Evolutionary conservation across 1,140 invertebrate species (phyloP).

Genomic region (Bombus waltoni): DNA sequence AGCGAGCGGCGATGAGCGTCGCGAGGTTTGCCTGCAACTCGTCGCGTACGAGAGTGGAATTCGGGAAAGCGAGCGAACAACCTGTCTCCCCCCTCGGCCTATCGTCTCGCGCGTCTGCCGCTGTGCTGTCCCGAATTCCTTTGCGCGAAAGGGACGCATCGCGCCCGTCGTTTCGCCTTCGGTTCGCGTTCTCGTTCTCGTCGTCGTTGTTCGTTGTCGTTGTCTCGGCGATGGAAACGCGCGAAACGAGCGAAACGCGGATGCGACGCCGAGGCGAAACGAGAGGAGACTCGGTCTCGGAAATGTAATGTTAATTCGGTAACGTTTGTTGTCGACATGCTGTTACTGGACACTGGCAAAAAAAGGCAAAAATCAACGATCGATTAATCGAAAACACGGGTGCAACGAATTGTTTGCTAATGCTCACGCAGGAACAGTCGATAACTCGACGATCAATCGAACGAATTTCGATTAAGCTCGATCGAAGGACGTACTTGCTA

Average conservation of each 20-base stretch:
- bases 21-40: not conserved
- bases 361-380: conserved; percentile 74
- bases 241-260: fast-evolving
- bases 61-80: not conserved
- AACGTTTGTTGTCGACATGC: conserved; percentile 71
- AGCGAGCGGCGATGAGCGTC: not conserved
- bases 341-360: conserved; percentile 78
- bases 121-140: conserved; percentile 3
- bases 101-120: fast-evolving
- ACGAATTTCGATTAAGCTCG: conserved; percentile 32
- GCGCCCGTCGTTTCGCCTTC: not conserved
- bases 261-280: not conserved
- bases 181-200: no score
- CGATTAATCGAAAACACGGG: conserved; percentile 75
- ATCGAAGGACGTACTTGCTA: conserved; percentile 88
- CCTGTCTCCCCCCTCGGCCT: not conserved
- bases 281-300: not conserved
- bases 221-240: no score
- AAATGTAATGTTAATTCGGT: conserved; percentile 54
- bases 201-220: no score
- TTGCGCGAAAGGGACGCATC: not conserved
- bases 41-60: conserved; percentile 3
- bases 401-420: conserved; percentile 69
- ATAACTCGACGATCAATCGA: conserved; percentile 20
- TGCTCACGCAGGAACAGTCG: conserved; percentile 53